Evolutionary conservation across 2,113 vertebrate species (phyloP), one percentile per base, ranked within the genome.

Genomic region (Odobenus rosmarus): DNA sequence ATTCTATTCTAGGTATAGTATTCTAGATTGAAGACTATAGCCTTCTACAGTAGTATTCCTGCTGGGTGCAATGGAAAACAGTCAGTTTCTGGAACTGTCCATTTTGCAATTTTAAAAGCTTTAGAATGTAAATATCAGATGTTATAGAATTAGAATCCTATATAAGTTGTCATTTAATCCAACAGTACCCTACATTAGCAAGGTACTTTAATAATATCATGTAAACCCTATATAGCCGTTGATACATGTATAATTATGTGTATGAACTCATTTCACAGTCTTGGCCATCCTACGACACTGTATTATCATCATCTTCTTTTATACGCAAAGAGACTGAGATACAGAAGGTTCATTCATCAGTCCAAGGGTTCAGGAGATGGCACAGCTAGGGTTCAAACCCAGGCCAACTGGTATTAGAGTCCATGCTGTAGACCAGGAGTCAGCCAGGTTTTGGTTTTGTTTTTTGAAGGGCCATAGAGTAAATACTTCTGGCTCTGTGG

Each of bases 161-260:
- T 84, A 49, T 33, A 82, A 95, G 62, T 7, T 83, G 21, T 90
- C 49, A 88, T 67, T 91, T 82, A 95, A 85, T 71, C 23, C 51
- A 82, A 42, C 4, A 67, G 36, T 39, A 36, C 2, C 67, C 39
- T 49, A 9, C 5, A 83, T 61, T n/a, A 77, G 21, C 55, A 94
- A 83, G 18, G 13, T 67, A 33, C 59, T 88, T 90, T 61, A 61
- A 74, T 74, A 95, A 76, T 55, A 71, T 28, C 39, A 61, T 4
- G 21, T 57, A 69, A 88, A 55, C 21, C 23, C 51, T n/a, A 64
- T 4, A 33, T 1, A 36, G 26, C 3, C 64, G 6, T 26, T 42
- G 74, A 2, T 67, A 46, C 46, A 46, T 4, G 61, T 46, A 8
- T 46, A 39, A 71, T 72, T 84, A 51, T 4, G 10, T 36, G 24